Base-by-base conservation (phyloP, 2,888 invertebrate species). In the Lomographa bimaculata region DNA sequence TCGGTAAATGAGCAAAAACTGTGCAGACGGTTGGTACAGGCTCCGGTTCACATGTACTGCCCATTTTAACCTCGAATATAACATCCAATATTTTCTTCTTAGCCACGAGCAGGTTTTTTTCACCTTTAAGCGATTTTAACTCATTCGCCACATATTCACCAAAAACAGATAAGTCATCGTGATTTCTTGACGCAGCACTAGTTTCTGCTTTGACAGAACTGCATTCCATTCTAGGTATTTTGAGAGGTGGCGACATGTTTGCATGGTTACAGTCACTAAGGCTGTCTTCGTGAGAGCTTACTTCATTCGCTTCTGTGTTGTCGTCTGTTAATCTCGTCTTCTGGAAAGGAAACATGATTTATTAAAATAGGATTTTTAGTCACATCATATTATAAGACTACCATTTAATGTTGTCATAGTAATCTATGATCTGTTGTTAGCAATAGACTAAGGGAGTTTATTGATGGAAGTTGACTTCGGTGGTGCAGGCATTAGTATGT, bases 91-190 rank as follows among this genome's bases (percentile, higher is more conserved):
- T 91, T 61, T 91, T 91, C 58, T 91, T 91, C 57, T 91, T 91
- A 0, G 91, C 85, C 2, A 91, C 79, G 2, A 91, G 64, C 5
- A 91, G 63, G 41, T 91, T 89, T 54, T 91, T 91, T 25, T 91
- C 84, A 8, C 89, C 91, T 63, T 84, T 87, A 7, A 91, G 71
- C 18, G 90, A 90, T 3, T 92, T 74, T 51, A 91, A 71, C 60
- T 91, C 91, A 57, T 91, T 91, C 1, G 91, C 91, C 34, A 92
- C 75, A 47, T 91, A 91, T 70, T 92, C 92, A 3, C 92, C 91
- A 32, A 91, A 92, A 0, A 91, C 90, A 5, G 89, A 67, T 56
- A 89, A 91, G 44, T 92, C 91, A 57, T 92, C 91, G 43, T 91
- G 75, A 18, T 49, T 61, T 42, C 49, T 55, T 1, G 63, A 46